These are phyloP conservation scores for Pachyrhynchus sulphureomaculatus DNA, from an alignment of 1,140 invertebrate genomes.

Conservation along the genomic window DNA sequence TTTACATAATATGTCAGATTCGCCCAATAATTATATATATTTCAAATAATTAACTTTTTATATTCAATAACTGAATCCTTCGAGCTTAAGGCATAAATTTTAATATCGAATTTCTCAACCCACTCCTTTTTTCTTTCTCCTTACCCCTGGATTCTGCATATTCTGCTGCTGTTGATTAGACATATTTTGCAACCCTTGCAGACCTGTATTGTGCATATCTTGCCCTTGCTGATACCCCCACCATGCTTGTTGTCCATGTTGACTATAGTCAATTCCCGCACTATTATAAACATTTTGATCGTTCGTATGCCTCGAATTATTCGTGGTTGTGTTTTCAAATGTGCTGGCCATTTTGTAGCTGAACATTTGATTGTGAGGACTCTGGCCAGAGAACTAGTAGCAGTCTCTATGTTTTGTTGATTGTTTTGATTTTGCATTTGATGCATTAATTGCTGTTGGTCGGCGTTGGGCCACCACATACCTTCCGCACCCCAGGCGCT, in stretches of 20 bases:
- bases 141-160: conserved; percentile 47
- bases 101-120: too few species aligned
- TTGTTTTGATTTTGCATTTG: conserved; percentile 55
- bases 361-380: conserved; percentile 70
- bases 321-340: conserved; percentile 64
- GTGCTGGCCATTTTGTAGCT: conserved; percentile 82
- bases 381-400: conserved; percentile 47
- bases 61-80: too few species aligned
- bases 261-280: conserved; percentile 1
- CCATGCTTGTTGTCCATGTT: conserved; percentile 65
- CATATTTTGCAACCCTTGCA: conserved; percentile 47
- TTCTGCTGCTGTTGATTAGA: conserved; percentile 43
- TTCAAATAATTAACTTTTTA: too few species aligned
- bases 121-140: too few species aligned
- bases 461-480: conserved; percentile 60
- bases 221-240: conserved; percentile 60
- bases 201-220: conserved; percentile 46
- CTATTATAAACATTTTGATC: background rate
- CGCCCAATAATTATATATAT: too few species aligned
- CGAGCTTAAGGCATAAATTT: too few species aligned
- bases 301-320: conserved; percentile 7
- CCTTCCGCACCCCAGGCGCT: conserved; percentile 64
- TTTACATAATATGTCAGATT: too few species aligned
- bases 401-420: conserved; percentile 52
- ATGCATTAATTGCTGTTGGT: conserved; percentile 53